phyloP scores from a whole-genome alignment of 2,113 vertebrate species.

The Dolichallabes microphthalmus region DNA sequence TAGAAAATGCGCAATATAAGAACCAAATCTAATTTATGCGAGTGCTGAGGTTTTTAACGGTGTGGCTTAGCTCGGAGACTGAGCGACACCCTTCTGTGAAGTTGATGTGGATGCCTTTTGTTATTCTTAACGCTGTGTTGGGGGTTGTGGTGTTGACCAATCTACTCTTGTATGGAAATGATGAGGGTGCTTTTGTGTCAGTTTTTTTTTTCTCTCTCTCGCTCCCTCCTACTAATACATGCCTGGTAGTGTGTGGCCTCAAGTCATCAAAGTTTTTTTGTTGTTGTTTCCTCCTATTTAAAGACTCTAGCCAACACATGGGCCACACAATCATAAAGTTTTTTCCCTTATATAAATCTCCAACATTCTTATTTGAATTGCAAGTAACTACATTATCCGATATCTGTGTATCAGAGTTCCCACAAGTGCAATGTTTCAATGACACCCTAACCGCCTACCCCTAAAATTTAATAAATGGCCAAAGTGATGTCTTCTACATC shows the following conservation, averaged over 20 bases:
- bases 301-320: neutral
- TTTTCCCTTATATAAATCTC: neutral
- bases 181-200: conserved; percentile 23
- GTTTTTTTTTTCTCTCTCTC: too few relatives aligned
- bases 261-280: neutral
- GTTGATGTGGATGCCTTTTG: conserved; percentile 24
- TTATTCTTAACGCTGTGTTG: conserved; percentile 30
- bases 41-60: neutral
- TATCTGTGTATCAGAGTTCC: neutral
- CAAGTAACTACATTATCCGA: neutral
- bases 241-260: neutral
- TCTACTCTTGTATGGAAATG: conserved; percentile 48
- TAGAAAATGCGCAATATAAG: neutral
- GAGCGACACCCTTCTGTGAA: conserved; percentile 20
- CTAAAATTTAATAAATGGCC: neutral
- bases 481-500: neutral
- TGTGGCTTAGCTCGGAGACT: neutral
- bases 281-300: neutral
- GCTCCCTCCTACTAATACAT: neutral
- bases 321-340: neutral
- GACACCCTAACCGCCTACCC: neutral
- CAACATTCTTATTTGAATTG: too few relatives aligned
- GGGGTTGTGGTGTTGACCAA: conserved; percentile 29
- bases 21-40: neutral
- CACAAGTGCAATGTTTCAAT: neutral